Conservation (phyloP, 2,797 vertebrate species). For the Diplodus sargus region DNA sequence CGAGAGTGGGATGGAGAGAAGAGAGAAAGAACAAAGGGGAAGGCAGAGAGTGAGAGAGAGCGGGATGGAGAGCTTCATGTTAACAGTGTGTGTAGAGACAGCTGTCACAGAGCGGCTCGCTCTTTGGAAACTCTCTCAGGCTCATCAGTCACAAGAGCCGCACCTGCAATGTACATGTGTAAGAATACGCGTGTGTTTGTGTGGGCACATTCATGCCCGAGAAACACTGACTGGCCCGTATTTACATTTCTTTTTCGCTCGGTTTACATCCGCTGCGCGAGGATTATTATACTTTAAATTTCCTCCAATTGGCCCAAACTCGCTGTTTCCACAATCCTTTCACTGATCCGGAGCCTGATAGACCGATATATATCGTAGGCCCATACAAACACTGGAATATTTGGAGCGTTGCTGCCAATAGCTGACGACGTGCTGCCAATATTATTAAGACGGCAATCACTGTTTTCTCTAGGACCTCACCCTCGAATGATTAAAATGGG, state of each 20-base stretch:
- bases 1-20: slow-evolving; percentile 34
- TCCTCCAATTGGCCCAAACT: slow-evolving; percentile 31
- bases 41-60: slow-evolving; percentile 8
- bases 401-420: slow-evolving; percentile 26
- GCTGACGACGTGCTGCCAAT: slow-evolving; percentile 4
- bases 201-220: slow-evolving; percentile 40
- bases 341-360: slow-evolving; percentile 47
- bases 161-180: slow-evolving; percentile 63
- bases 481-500: background rate
- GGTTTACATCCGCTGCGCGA: slow-evolving; percentile 53
- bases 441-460: slow-evolving; percentile 1
- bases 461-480: background rate
- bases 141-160: slow-evolving; percentile 75
- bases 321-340: slow-evolving; percentile 38
- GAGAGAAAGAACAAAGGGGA: slow-evolving; percentile 53
- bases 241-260: slow-evolving; percentile 64
- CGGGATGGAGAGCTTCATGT: slow-evolving; percentile 62
- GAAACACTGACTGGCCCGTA: slow-evolving; percentile 53
- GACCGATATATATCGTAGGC: slow-evolving; percentile 15
- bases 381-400: slow-evolving; percentile 28
- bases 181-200: slow-evolving; percentile 35
- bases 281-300: slow-evolving; percentile 52
- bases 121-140: slow-evolving; percentile 69
- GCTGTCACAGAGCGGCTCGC: slow-evolving; percentile 67
- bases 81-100: slow-evolving; percentile 63